A percentile compares a stretch with the other conserved stretches of the same genome.
phyloP scores from a whole-genome alignment of 2,113 vertebrate species.

The Pteronura brasiliensis region DNA sequence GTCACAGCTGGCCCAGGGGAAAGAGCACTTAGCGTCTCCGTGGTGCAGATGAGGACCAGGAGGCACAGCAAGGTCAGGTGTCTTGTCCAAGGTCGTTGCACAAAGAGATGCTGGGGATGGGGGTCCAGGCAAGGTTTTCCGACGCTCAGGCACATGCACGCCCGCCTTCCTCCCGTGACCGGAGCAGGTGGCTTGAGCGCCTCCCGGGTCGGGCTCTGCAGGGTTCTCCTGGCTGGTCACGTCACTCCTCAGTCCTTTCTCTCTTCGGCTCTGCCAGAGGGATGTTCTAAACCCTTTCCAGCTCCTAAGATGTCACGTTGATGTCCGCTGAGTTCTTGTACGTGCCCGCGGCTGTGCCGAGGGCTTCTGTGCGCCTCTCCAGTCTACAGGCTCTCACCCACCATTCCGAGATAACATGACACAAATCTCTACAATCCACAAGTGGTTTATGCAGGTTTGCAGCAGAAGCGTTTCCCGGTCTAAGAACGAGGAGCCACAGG shows the following conservation, averaged over 20 bases:
- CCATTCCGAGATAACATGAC: neutral
- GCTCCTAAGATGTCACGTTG: rapidly evolving
- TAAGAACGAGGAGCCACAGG: neutral
- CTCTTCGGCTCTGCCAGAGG: no score
- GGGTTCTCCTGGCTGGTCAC: rapidly evolving
- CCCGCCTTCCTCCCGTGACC: neutral
- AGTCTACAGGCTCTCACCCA: neutral
- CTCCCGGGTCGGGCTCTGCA: rapidly evolving
- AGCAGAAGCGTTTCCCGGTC: neutral
- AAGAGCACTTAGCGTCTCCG: neutral
- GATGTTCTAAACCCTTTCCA: no score
- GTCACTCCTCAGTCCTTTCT: neutral
- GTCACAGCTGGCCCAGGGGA: no score
- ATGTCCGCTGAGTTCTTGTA: neutral
- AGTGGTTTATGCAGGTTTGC: neutral
- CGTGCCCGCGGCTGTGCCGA: neutral
- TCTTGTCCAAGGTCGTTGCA: neutral
- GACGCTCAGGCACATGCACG: rapidly evolving
- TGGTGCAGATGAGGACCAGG: rapidly evolving
- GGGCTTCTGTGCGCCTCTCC: neutral
- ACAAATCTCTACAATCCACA: neutral
- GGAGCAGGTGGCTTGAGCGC: neutral
- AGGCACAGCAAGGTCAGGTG: neutral
- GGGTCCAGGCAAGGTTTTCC: neutral
- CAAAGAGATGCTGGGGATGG: neutral